Evolutionary conservation across 2,113 vertebrate genomes (phyloP).

Genomic region (Macquaria ambigua): DNA sequence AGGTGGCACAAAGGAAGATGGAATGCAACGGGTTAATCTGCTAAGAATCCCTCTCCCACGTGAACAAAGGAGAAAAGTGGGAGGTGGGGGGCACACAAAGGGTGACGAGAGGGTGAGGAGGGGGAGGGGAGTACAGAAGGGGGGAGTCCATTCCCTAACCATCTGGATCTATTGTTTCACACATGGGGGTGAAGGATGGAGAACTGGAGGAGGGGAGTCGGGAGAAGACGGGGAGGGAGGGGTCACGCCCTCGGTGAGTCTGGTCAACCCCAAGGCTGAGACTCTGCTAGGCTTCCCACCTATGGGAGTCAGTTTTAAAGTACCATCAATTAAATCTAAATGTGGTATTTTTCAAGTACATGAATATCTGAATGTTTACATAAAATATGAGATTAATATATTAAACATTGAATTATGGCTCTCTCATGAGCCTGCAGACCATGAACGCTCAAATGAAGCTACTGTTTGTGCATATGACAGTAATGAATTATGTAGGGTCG

Average conservation of each 20-base stretch:
- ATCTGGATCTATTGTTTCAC: conserved; percentile 85
- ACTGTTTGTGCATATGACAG: conserved; percentile 16
- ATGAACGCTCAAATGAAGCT: conserved; percentile 1
- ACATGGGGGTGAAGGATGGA: conserved; percentile 58
- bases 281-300: conserved; percentile 18
- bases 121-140: conserved; percentile 37
- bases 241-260: conserved; percentile 67
- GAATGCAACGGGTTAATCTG: conserved; percentile 86
- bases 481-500: neutral
- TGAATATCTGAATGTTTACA: neutral
- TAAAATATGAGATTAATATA: neutral
- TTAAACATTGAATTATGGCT: neutral
- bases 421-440: neutral
- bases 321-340: neutral
- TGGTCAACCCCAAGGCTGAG: conserved; percentile 68
- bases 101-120: conserved; percentile 68
- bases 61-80: conserved; percentile 81
- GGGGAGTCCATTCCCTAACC: conserved; percentile 75
- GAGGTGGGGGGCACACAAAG: conserved; percentile 74
- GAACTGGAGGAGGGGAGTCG: conserved; percentile 62
- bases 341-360: neutral
- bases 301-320: conserved; percentile 19
- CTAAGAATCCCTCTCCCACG: conserved; percentile 72
- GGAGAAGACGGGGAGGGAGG: conserved; percentile 46
- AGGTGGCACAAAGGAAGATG: conserved; percentile 81